phyloP scores from a whole-genome alignment of 1,140 invertebrate genomes.

The Macrobrachium nipponense region DNA sequence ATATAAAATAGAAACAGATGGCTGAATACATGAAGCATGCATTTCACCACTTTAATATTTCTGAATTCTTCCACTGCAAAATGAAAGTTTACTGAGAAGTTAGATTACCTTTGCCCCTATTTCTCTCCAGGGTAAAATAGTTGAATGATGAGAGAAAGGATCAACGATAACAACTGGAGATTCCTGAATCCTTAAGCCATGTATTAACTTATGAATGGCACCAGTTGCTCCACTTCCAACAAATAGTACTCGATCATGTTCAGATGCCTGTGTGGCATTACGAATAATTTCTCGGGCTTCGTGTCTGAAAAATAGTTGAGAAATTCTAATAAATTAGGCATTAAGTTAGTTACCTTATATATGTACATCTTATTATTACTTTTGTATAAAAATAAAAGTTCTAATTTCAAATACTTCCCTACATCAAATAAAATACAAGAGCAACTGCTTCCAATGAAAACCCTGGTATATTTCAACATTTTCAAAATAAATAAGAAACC shows the following conservation, averaged over 20 bases:
- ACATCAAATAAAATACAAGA: too few species aligned
- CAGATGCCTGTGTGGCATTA: constrained; percentile 82
- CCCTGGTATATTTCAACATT: too few species aligned
- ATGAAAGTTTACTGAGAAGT: not conserved
- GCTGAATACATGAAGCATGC: not conserved
- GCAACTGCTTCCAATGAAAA: too few species aligned
- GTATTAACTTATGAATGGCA: constrained; percentile 77
- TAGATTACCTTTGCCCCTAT: constrained; percentile 78
- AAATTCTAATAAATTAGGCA: too few species aligned
- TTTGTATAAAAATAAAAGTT: not conserved
- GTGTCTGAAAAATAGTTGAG: constrained; percentile 72
- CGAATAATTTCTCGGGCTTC: constrained; percentile 86
- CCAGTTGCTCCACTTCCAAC: constrained; percentile 80
- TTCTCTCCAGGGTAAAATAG: constrained; percentile 87
- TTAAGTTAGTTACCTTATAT: too few species aligned
- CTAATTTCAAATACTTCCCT: too few species aligned
- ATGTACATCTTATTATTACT: too few species aligned
- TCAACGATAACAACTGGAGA: constrained; percentile 80
- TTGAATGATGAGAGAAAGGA: constrained; percentile 78
- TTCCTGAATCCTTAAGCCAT: constrained; percentile 75
- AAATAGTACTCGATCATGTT: constrained; percentile 87
- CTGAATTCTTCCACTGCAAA: not conserved
- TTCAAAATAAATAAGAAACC: too few species aligned
- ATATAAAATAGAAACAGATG: too few species aligned
- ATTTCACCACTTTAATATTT: not conserved